phyloP scores from a whole-genome alignment of 2,888 invertebrate species.

The Drosophila ezoana region DNA sequence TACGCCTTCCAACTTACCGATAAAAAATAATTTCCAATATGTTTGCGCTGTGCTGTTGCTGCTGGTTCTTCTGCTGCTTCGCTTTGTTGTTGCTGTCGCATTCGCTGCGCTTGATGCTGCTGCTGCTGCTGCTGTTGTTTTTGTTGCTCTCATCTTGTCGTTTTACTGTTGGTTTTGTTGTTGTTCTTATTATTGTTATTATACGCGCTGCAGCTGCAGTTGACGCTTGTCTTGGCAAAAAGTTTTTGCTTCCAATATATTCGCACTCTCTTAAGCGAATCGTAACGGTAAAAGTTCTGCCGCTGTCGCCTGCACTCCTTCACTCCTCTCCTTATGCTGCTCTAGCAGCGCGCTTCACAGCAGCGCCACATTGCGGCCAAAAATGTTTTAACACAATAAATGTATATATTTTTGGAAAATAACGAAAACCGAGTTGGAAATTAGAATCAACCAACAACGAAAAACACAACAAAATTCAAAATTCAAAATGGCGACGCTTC shows the following conservation, averaged over 20 bases:
- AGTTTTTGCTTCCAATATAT: slow-evolving; percentile 17
- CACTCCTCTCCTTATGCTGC: slow-evolving; percentile 2
- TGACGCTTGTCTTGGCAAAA: slow-evolving; percentile 17
- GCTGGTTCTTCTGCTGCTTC: slow-evolving; percentile 2
- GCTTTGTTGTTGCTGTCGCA: slow-evolving; percentile 26
- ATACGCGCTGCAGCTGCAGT: slow-evolving; percentile 20
- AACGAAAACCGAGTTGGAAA: slow-evolving; percentile 25
- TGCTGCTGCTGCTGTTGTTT: slow-evolving; percentile 19
- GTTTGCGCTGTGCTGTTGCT: slow-evolving; percentile 40
- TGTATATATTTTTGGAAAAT: background rate
- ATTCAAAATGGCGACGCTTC: slow-evolving; percentile 65
- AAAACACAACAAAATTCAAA: slow-evolving; percentile 38
- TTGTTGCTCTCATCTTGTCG: slow-evolving; percentile 47
- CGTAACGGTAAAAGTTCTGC: slow-evolving; percentile 36
- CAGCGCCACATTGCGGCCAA: slow-evolving; percentile 53
- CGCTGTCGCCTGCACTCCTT: slow-evolving; percentile 1
- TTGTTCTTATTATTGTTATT: slow-evolving; percentile 22
- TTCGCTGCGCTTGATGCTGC: slow-evolving; percentile 15
- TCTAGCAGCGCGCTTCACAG: slow-evolving; percentile 35
- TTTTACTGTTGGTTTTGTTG: slow-evolving; percentile 30
- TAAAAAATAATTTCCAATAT: slow-evolving; percentile 72
- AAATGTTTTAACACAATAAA: background rate
- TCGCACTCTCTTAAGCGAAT: slow-evolving; percentile 10
- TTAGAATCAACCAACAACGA: slow-evolving; percentile 27
- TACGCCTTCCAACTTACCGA: slow-evolving; percentile 71